Evolutionary conservation across 2,888 invertebrate species (phyloP).

Genomic region (Ochropleura leucogaster): DNA sequence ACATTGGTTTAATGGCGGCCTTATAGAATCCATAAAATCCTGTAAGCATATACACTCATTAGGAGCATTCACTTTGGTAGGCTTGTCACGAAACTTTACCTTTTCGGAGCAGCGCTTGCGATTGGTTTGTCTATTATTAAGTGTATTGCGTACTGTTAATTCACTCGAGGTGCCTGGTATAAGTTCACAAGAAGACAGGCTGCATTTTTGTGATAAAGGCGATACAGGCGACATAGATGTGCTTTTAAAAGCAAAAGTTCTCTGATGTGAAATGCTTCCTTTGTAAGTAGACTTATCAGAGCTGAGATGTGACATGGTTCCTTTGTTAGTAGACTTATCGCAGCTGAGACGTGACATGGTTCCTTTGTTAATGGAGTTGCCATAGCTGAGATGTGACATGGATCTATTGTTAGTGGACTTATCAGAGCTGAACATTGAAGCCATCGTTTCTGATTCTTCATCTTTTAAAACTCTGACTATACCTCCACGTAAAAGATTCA

Average conservation of each 20-base stretch:
- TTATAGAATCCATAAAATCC: constrained; percentile 78
- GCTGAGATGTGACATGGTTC: constrained; percentile 13
- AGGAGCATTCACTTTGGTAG: constrained; percentile 12
- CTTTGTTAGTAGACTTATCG: constrained; percentile 73
- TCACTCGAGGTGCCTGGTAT: constrained; percentile 52
- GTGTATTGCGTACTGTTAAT: constrained; percentile 4
- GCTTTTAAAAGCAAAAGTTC: constrained; percentile 66
- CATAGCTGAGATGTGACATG: constrained; percentile 49
- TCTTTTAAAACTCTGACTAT: constrained; percentile 76
- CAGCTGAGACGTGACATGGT: constrained; percentile 44
- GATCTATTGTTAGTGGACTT: constrained; percentile 71
- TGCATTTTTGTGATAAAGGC: constrained; percentile 48
- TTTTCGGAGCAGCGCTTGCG: constrained; percentile 60
- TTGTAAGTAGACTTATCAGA: constrained; percentile 28
- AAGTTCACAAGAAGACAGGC: constrained; percentile 55
- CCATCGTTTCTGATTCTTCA: constrained; percentile 74
- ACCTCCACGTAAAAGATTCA: constrained; percentile 70
- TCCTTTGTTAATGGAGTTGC: constrained; percentile 72
- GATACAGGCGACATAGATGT: constrained; percentile 22
- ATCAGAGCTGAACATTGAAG: constrained; percentile 67
- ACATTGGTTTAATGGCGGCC: constrained; percentile 69
- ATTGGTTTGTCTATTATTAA: not conserved
- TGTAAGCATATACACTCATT: constrained; percentile 74
- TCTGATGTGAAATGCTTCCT: constrained; percentile 60
- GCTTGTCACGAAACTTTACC: constrained; percentile 58